Evolutionary conservation across 2,797 vertebrate genomes (phyloP).

Genomic region (Sebastes itinus): DNA sequence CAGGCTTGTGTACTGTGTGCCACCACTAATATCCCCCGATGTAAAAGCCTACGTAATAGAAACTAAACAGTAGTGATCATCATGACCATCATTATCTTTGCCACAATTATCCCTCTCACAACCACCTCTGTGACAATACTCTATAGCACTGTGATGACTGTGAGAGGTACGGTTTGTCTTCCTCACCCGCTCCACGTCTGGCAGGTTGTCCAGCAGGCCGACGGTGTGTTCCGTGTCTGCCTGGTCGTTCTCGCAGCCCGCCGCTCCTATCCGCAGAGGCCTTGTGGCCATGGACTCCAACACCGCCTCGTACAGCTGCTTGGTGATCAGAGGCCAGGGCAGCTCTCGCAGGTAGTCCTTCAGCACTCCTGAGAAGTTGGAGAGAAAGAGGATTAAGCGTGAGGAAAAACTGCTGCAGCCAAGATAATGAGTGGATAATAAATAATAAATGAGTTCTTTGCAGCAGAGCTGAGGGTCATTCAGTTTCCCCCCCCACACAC

Average conservation of each 20-base stretch:
- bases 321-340: conserved; percentile 94
- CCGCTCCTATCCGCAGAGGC: conserved; percentile 88
- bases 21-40: conserved; percentile 4
- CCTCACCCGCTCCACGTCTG: conserved; percentile 93
- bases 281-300: conserved; percentile 89
- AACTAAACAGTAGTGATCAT: conserved; percentile 23
- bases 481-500: neutral
- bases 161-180: neutral
- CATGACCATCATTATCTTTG: conserved; percentile 19
- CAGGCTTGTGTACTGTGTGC: neutral
- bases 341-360: conserved; percentile 98
- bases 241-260: conserved; percentile 90
- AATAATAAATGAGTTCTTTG: neutral
- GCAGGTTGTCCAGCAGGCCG: conserved; percentile 89
- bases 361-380: conserved; percentile 86
- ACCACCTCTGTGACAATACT: neutral
- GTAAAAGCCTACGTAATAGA: neutral
- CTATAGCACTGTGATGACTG: neutral
- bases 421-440: neutral
- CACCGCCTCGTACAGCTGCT: conserved; percentile 92
- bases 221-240: conserved; percentile 87
- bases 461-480: neutral
- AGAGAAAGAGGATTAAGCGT: neutral
- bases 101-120: conserved; percentile 30
- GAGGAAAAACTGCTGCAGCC: neutral